phyloP scores from a whole-genome alignment of 2,888 invertebrate genomes.

The Xanthia icteritia region DNA sequence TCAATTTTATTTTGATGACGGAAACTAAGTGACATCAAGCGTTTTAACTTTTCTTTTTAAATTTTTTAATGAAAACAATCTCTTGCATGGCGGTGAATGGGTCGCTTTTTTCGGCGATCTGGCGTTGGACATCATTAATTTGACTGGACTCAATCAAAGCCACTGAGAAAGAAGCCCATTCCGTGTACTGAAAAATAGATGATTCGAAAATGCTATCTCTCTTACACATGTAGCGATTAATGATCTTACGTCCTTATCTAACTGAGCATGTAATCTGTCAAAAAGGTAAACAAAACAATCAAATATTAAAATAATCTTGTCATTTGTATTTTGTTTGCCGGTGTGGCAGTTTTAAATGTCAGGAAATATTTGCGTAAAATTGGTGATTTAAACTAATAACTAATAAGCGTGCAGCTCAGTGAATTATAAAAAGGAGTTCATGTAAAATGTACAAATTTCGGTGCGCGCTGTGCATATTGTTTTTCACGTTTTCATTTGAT shows the following conservation, averaged over 20 bases:
- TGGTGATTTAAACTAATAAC: conserved; percentile 11
- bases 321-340: conserved; percentile 41
- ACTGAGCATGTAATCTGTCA: conserved; percentile 13
- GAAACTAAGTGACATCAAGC: background rate
- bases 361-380: conserved; percentile 17
- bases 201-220: background rate
- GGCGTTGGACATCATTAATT: background rate
- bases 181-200: background rate
- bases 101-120: background rate
- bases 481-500: conserved; percentile 65
- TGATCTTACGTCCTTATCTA: background rate
- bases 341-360: conserved; percentile 45
- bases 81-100: background rate
- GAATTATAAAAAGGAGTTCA: background rate
- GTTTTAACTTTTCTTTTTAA: background rate
- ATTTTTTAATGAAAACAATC: background rate
- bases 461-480: conserved; percentile 50
- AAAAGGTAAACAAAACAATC: conserved; percentile 40
- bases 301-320: background rate
- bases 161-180: background rate
- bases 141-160: background rate
- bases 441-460: conserved; percentile 50
- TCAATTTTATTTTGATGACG: background rate
- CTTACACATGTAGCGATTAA: background rate
- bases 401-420: conserved; percentile 4